Percentiles rank a stretch among this genome's conserved stretches.
Conservation (phyloP, 2,888 invertebrate genomes). For the Miltochrista miniata region DNA sequence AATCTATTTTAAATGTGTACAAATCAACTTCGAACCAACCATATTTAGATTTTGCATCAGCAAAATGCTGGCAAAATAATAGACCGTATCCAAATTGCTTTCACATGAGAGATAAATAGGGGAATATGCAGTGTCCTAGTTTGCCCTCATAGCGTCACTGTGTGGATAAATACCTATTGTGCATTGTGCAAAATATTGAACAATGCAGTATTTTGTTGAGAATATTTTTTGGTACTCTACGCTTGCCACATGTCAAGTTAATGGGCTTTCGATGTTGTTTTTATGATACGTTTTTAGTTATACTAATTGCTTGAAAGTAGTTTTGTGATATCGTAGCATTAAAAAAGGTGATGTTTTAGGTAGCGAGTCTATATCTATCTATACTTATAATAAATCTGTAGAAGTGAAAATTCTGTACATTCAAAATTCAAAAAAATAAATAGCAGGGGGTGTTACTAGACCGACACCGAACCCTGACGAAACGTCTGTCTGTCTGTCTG, state of each 20-base stretch:
- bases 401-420: no score
- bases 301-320: not conserved
- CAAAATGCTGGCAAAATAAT: conserved; percentile 7
- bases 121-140: conserved; percentile 7
- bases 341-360: no score
- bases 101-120: conserved; percentile 9
- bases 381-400: no score
- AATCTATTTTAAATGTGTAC: conserved; percentile 3
- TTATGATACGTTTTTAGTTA: not conserved
- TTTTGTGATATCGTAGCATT: no score
- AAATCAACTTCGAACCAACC: conserved; percentile 10
- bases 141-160: conserved; percentile 4
- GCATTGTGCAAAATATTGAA: not conserved
- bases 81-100: conserved; percentile 3
- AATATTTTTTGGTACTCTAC: conserved; percentile 2
- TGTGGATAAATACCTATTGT: conserved; percentile 1
- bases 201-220: not conserved
- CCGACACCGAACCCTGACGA: no score
- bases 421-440: no score
- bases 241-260: conserved; percentile 4
- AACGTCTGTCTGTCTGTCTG: no score
- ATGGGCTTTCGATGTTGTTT: not conserved
- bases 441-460: no score
- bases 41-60: conserved; percentile 5
- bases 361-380: no score